A percentile compares a stretch with the other conserved stretches of the same genome.
Conservation (phyloP, 2,113 vertebrate genomes). For the Speoplatyrhinus poulsoni region DNA sequence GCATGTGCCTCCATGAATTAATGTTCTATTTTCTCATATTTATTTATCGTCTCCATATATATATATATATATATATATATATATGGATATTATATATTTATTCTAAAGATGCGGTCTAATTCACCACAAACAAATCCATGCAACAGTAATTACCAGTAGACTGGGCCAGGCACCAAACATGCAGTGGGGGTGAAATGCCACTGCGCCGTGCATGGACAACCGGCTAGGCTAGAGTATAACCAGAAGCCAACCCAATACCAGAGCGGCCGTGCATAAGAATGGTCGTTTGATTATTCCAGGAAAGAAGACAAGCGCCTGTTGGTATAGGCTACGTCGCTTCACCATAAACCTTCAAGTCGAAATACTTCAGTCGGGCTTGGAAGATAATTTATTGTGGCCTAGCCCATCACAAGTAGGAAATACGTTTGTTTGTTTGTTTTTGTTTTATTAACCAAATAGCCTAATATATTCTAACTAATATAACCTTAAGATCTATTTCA, state of each 20-base stretch:
- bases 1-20: too few species aligned
- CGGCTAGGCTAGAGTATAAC: slow-evolving; percentile 27
- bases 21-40: too few species aligned
- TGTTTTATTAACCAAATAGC: too few species aligned
- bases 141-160: slow-evolving; percentile 55
- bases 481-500: too few species aligned
- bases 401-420: too few species aligned
- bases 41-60: too few species aligned
- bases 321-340: background rate
- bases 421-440: too few species aligned
- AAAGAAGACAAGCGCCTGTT: slow-evolving; percentile 12
- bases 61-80: too few species aligned
- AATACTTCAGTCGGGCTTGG: background rate
- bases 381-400: too few species aligned
- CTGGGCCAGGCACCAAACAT: slow-evolving; percentile 45
- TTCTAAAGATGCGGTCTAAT: too few species aligned
- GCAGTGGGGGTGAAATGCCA: slow-evolving; percentile 61
- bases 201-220: slow-evolving; percentile 43
- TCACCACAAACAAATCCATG: background rate
- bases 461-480: too few species aligned
- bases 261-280: slow-evolving; percentile 75
- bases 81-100: too few species aligned
- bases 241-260: slow-evolving; percentile 68
- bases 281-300: slow-evolving; percentile 58
- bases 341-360: slow-evolving; percentile 35